A percentile compares a stretch with the other conserved stretches of the same genome.
These are phyloP conservation scores for Crossaster papposus DNA, from an alignment of 53 echinoderm and acorn worm species.

Conservation along the genomic window DNA sequence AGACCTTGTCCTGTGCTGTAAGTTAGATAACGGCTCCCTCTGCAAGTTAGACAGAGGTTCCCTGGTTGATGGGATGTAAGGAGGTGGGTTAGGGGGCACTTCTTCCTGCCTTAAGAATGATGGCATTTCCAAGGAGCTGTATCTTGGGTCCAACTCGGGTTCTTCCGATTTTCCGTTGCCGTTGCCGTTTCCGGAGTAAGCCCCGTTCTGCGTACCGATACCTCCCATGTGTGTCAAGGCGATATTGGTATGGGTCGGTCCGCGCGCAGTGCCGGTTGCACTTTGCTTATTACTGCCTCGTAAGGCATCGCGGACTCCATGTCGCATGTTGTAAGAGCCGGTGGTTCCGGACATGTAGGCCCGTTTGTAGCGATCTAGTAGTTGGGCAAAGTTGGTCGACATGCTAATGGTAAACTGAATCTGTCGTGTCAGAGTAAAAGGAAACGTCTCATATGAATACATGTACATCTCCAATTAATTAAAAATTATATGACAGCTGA, in stretches of 20 bases:
- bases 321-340: conserved; percentile 66
- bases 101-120: conserved; percentile 14
- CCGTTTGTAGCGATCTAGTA: conserved; percentile 68
- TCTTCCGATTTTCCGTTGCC: conserved; percentile 7
- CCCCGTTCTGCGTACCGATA: conserved; percentile 5
- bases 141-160: neutral
- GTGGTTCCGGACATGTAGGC: conserved; percentile 59
- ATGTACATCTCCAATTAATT: neutral
- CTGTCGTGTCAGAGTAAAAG: conserved; percentile 7
- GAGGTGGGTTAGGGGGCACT: conserved; percentile 27
- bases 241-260: neutral
- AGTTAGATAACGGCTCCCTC: conserved; percentile 35
- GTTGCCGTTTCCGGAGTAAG: too few species aligned
- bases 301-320: conserved; percentile 34
- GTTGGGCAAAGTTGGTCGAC: conserved; percentile 57
- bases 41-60: conserved; percentile 35
- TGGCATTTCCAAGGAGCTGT: conserved; percentile 36
- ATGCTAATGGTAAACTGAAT: conserved; percentile 59
- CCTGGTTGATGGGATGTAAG: conserved; percentile 17
- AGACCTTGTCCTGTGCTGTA: conserved; percentile 31
- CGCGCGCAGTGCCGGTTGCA: neutral
- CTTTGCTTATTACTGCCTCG: conserved; percentile 43
- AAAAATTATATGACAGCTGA: too few species aligned
- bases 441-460: neutral
- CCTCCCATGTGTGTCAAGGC: conserved; percentile 13